Percentiles rank a stretch among this genome's conserved stretches.
These are phyloP conservation scores for Heliconius ismenius DNA, from an alignment of 2,888 invertebrate species.

Conservation along the genomic window DNA sequence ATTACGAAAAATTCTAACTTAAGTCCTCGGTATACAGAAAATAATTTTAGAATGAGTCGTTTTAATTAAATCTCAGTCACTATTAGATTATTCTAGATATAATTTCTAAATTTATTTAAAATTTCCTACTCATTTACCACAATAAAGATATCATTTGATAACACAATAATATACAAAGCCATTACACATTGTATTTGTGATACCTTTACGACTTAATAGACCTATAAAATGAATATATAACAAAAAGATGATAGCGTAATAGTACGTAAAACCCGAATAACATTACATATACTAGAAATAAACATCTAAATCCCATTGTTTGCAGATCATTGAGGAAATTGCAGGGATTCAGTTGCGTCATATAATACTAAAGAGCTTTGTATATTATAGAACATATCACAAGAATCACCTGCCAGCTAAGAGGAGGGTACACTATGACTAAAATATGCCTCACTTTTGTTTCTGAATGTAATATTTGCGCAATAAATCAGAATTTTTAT, in stretches of 20 bases:
- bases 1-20: too few relatives aligned
- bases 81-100: conserved; percentile 8
- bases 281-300: conserved; percentile 31
- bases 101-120: not conserved
- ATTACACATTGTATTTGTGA: conserved; percentile 24
- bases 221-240: conserved; percentile 28
- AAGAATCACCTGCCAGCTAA: not conserved
- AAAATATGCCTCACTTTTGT: not conserved
- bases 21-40: not conserved
- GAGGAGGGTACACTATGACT: conserved; percentile 11
- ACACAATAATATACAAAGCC: conserved; percentile 27
- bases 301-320: conserved; percentile 35
- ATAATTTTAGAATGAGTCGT: not conserved
- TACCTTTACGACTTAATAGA: conserved; percentile 9
- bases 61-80: not conserved
- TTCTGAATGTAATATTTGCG: not conserved
- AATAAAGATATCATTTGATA: conserved; percentile 33
- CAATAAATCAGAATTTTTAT: not conserved
- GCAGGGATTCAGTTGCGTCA: conserved; percentile 42
- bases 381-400: conserved; percentile 2
- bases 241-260: conserved; percentile 27
- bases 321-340: conserved; percentile 41
- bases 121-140: conserved; percentile 25
- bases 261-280: conserved; percentile 30
- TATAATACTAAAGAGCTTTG: conserved; percentile 43